These are phyloP conservation scores for Odontocerum albicorne DNA, from an alignment of 2,888 invertebrate species.

Conservation along the genomic window DNA sequence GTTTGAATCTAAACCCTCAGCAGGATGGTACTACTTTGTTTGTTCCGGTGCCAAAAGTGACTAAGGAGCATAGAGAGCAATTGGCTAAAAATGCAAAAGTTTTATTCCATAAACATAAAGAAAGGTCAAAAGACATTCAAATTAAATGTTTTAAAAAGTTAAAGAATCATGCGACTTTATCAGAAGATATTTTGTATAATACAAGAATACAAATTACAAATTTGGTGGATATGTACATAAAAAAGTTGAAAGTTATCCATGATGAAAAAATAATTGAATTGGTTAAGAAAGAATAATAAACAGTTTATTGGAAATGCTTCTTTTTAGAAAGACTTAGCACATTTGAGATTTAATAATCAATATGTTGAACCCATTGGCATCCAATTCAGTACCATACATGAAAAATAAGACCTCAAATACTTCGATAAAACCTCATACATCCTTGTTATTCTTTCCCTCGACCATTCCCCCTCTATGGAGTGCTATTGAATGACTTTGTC, in stretches of 20 bases:
- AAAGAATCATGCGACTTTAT: constrained; percentile 67
- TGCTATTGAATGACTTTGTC: too few relatives aligned
- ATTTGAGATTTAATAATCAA: too few relatives aligned
- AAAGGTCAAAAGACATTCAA: constrained; percentile 74
- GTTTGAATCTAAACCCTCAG: constrained; percentile 91
- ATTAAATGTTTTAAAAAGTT: constrained; percentile 70
- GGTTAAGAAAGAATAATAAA: constrained; percentile 54
- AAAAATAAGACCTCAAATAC: too few relatives aligned
- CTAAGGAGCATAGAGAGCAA: constrained; percentile 88
- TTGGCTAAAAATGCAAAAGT: constrained; percentile 86
- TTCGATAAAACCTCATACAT: too few relatives aligned
- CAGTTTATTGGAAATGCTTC: not conserved
- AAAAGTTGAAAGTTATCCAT: constrained; percentile 65
- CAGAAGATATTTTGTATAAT: constrained; percentile 69
- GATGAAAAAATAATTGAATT: constrained; percentile 76
- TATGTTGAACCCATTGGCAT: too few relatives aligned
- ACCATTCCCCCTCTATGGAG: too few relatives aligned
- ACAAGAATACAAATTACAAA: constrained; percentile 70
- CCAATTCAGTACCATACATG: too few relatives aligned
- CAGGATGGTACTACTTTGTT: constrained; percentile 91
- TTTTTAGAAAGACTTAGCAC: not conserved
- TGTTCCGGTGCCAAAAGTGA: constrained; percentile 89
- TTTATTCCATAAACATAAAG: constrained; percentile 77
- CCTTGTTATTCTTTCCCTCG: too few relatives aligned
- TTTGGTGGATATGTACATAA: constrained; percentile 68